Base-by-base conservation (phyloP, 2,113 vertebrate species). In the Tachysurus fulvidraco region DNA sequence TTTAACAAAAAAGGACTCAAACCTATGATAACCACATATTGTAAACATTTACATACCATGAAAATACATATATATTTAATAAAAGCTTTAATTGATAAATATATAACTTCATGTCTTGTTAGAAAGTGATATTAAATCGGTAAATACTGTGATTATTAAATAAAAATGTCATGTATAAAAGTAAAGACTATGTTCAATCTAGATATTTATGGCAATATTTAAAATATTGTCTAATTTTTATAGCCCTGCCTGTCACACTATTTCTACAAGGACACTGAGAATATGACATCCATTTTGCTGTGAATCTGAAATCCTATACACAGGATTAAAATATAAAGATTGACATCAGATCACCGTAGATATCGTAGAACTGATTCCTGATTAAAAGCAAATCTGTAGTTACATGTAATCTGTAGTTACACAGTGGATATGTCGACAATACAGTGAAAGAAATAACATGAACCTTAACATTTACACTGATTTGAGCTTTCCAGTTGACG, bases 101-200 rank as follows among this genome's bases (percentile, higher is more conserved):
- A 96, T 92, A 90, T 93, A 94, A 93, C 95, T 95, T 96, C 94
- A 95, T 94, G 93, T 94, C 94, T 91, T 67, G 90, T 95, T 96
- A 94, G 93, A 93, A 89, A 88, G 90, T 91, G 94, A 94, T 95
- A 97, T 91, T 96, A 97, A 96, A 96, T 94, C 92, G 94, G 94
- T 95, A 96, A 98, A 98, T 96, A 97, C 96, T 97, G 96, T 92
- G 92, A 96, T 94, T 95, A 96, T 97, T 96, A 94, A 94, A 96
- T 96, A 96, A 95, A 95, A 95, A 94, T 92, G 91, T 94, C 93
- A 96, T 95, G 94, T 96, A 97, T 95, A 97, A 96, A 98, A 96
- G 94, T 94, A 94, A 91, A 91, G 94, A 94, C 94, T 93, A 93
- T 93, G 93, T 94, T 94, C 93, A 95, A 90, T 94, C 93, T 90